These are phyloP conservation scores for Sisyra terminalis DNA, from an alignment of 2,888 invertebrate species.

Conservation along the genomic window DNA sequence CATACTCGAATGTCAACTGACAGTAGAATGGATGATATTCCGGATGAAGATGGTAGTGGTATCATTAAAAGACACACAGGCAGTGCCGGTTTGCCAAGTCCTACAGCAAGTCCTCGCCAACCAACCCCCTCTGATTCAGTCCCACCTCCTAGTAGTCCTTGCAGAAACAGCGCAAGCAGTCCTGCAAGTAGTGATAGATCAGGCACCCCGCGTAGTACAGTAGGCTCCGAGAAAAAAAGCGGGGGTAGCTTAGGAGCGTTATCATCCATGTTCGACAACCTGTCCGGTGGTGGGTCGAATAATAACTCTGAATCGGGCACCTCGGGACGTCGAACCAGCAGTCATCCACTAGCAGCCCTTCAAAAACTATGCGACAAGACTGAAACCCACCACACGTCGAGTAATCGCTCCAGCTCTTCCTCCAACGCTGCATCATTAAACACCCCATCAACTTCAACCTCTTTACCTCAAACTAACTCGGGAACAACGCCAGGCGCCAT, in stretches of 20 bases:
- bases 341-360: slow-evolving; percentile 85
- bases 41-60: slow-evolving; percentile 17
- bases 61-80: slow-evolving; percentile 12
- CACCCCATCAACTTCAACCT: slow-evolving; percentile 17
- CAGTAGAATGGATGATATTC: slow-evolving; percentile 19
- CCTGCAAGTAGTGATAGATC: slow-evolving; percentile 65
- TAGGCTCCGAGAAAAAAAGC: slow-evolving; percentile 37
- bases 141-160: slow-evolving; percentile 37
- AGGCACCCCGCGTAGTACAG: slow-evolving; percentile 52
- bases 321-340: slow-evolving; percentile 48
- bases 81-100: slow-evolving; percentile 16
- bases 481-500: slow-evolving; percentile 65
- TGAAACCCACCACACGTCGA: slow-evolving; percentile 51
- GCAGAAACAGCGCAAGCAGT: slow-evolving; percentile 42
- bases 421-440: slow-evolving; percentile 23
- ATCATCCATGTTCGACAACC: slow-evolving; percentile 79
- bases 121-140: slow-evolving; percentile 19
- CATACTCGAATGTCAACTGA: slow-evolving; percentile 13
- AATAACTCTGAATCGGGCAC: slow-evolving; percentile 18
- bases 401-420: slow-evolving; percentile 21
- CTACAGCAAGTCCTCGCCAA: slow-evolving; percentile 22
- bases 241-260: slow-evolving; percentile 62
- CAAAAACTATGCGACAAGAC: slow-evolving; percentile 94
- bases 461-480: slow-evolving; percentile 18
- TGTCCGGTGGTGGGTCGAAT: slow-evolving; percentile 40